Conservation (phyloP, 2,888 invertebrate species). For the Aricia artaxerxes region DNA sequence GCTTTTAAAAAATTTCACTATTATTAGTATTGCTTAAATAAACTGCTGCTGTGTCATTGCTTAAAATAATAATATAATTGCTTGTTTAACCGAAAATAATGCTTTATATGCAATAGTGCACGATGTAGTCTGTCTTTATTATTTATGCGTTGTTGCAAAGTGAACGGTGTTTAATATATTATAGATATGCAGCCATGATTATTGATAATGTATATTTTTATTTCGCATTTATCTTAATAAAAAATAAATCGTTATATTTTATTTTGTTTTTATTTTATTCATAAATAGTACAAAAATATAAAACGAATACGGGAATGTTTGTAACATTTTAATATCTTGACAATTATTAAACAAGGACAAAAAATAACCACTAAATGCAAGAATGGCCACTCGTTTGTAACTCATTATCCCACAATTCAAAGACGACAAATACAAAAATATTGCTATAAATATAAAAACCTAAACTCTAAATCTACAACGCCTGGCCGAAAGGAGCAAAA, state of each 20-base stretch:
- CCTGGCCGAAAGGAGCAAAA: not conserved
- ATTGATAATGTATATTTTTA: constrained; percentile 65
- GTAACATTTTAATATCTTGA: constrained; percentile 1
- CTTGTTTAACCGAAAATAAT: not conserved
- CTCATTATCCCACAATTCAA: not conserved
- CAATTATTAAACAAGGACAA: constrained; percentile 20
- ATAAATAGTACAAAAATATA: constrained; percentile 28
- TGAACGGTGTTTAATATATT: constrained; percentile 23
- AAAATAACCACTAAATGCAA: constrained; percentile 18
- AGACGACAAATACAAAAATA: not conserved
- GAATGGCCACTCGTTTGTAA: not conserved
- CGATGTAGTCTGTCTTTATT: not conserved
- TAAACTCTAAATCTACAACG: not conserved
- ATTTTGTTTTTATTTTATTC: constrained; percentile 4
- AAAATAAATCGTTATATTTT: constrained; percentile 65
- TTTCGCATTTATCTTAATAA: constrained; percentile 68
- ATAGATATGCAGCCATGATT: constrained; percentile 67
- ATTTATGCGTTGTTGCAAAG: not conserved
- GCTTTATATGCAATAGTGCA: not conserved
- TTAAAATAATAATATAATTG: not conserved
- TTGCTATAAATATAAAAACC: not conserved
- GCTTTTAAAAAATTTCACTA: no score
- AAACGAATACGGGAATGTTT: constrained; percentile 5
- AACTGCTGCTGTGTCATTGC: not conserved
- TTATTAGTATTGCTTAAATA: not conserved